Base-by-base conservation (phyloP, 2,888 invertebrate genomes). In the Loripinus fragilis region DNA sequence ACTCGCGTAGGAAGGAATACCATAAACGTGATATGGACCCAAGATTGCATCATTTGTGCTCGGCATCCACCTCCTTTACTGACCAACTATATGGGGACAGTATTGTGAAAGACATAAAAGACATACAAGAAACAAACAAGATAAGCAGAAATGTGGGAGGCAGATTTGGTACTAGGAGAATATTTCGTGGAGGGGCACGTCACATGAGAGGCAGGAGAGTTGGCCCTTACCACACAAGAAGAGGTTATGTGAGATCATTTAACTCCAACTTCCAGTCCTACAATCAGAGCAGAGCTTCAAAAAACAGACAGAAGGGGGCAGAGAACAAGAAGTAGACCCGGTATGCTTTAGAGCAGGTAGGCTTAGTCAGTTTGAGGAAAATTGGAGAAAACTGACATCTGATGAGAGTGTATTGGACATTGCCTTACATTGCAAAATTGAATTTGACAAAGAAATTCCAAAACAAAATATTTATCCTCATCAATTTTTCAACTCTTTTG, bases 351-450 rank as follows among this genome's bases (percentile, higher is more conserved):
- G n/a, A n/a, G n/a, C n/a, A n/a, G n/a, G n/a, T n/a, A n/a, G n/a
- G n/a, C n/a, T n/a, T n/a, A n/a, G 48, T n/a, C 41, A 15, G 33
- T 75, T 48, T 45, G 50, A 48, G 17, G 69, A 69, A 71, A 79
- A 79, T 72, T 79, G 79, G 75, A 79, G 75, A 75, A 75, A 75
- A 65, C 10, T 78, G 8, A 78, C 78, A 8, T 33, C 17, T 33
- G 78, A 78, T 78, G 45, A 52, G 17, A 79, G 71, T 75, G 42
- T 79, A 55, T 30, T 76, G 38, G 76, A 74, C 23, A 74, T 74
- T 28, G 74, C 41, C 15, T 28, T 38, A n/a, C 74, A 74, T 41
- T 74, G 74, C 38, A 33, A 74, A 7, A 52, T 66, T 28, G 74
- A 74, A 10, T 74, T 74, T 50, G 17, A 28, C 3, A 23, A 67